Evolutionary conservation across 2,797 vertebrate genomes (phyloP), one percentile per base, ranked within the genome.

Genomic region (Sylvilagus floridanus): DNA sequence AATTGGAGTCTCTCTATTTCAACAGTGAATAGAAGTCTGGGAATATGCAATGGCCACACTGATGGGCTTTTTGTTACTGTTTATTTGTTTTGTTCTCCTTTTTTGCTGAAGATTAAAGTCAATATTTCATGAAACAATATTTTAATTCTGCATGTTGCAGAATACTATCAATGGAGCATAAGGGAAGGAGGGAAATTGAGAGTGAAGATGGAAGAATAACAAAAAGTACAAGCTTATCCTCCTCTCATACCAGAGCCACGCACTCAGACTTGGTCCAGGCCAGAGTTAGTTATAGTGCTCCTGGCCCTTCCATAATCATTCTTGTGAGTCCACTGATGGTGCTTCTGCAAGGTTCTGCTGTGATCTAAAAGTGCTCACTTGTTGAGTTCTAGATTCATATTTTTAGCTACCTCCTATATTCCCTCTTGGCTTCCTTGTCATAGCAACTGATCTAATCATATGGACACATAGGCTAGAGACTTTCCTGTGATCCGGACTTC

Each of bases 1-100:
- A 96, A 96, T 96, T 63, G 35, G 72, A 88, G 95, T 35, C 88
- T 78, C 96, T 92, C 60, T 77, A 75, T 82, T 96, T 97, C 95
- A 89, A 86, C 81, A 11, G 78, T 28, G 77, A 96, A 93, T 65
- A 76, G 42, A 78, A 94, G 79, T 90, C 84, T 2, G 42, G 72
- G 95, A 95, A 87, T 89, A 21, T 62, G 65, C 63, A n/a, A 52
- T 69, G 72, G 50, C 68, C 92, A 78, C 76, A 86, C 7, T 19
- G 73, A 96, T 62, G 54, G 17, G 13, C n/a, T 71, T 77, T n/a
- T 65, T 24, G n/a, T 19, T 68, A 72, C n/a, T 16, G 22, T 14
- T 68, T 19, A 37, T 65, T 65, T 77, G 12, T 19, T 47, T 63
- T 75, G 57, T 9, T 84, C 47, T 26, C 60, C 5, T 73, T 50